phyloP scores from a whole-genome alignment of 2,113 vertebrate genomes.

The Leptobrachium leishanense region DNA sequence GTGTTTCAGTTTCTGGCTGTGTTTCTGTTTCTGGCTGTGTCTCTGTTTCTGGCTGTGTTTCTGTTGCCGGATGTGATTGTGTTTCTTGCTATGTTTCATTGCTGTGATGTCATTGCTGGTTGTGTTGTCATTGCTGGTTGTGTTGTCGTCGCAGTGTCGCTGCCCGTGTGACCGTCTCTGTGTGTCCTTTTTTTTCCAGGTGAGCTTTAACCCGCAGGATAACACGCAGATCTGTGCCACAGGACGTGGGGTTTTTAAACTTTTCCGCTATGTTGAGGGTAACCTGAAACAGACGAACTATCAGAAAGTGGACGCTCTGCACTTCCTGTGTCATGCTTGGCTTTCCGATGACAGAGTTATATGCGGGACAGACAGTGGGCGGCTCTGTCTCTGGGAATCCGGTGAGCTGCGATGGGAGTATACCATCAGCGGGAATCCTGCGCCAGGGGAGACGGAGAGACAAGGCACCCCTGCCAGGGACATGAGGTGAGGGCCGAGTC shows the following conservation, averaged over 20 bases:
- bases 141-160: no score
- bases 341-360: conserved; percentile 73
- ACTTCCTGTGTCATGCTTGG: conserved; percentile 87
- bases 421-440: conserved; percentile 57
- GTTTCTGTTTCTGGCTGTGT: no score
- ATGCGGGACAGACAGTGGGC: conserved; percentile 82
- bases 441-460: not conserved
- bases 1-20: no score
- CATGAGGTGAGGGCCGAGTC: no score
- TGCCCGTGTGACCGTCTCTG: no score
- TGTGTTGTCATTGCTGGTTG: no score
- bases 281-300: conserved; percentile 80
- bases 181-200: conserved; percentile 70
- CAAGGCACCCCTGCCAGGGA: no score
- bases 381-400: conserved; percentile 79
- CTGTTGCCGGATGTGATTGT: no score
- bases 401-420: conserved; percentile 81
- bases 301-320: conserved; percentile 74
- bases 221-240: conserved; percentile 83
- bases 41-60: no score
- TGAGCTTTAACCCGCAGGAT: conserved; percentile 89
- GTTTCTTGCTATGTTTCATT: no score
- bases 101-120: no score
- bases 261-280: conserved; percentile 81
- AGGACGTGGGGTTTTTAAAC: conserved; percentile 82